Conservation (phyloP, 2,888 invertebrate genomes). For the Acanthosepion pharaonis region DNA sequence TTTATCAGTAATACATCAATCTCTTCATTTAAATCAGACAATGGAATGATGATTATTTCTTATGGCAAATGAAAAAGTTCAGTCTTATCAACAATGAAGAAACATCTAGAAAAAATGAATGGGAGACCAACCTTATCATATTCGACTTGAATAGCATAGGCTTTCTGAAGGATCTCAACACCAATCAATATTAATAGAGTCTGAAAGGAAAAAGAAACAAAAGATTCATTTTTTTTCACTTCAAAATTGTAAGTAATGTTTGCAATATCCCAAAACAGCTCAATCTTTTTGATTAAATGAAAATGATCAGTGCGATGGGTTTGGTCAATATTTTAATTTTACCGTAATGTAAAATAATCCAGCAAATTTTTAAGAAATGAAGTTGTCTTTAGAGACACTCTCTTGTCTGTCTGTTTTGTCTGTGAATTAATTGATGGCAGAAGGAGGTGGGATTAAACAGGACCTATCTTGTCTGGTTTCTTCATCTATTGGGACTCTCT, state of each 20-base stretch:
- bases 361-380: too few species aligned
- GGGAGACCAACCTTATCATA: constrained; percentile 51
- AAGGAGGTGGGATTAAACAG: too few species aligned
- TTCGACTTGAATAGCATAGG: constrained; percentile 64
- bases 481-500: too few species aligned
- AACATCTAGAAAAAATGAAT: not conserved
- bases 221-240: not conserved
- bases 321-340: too few species aligned
- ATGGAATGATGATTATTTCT: not conserved
- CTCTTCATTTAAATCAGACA: not conserved
- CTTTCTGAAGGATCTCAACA: constrained; percentile 69
- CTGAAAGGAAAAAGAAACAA: constrained; percentile 57
- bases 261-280: not conserved
- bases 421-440: too few species aligned
- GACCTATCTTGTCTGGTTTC: too few species aligned
- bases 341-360: too few species aligned
- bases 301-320: not conserved
- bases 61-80: not conserved
- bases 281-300: not conserved
- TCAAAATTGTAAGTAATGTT: not conserved
- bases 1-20: not conserved
- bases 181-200: constrained; percentile 66
- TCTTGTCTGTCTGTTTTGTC: too few species aligned
- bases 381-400: too few species aligned
- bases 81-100: not conserved